Base-by-base conservation (phyloP, 2,888 invertebrate species). In the Spodoptera littoralis region DNA sequence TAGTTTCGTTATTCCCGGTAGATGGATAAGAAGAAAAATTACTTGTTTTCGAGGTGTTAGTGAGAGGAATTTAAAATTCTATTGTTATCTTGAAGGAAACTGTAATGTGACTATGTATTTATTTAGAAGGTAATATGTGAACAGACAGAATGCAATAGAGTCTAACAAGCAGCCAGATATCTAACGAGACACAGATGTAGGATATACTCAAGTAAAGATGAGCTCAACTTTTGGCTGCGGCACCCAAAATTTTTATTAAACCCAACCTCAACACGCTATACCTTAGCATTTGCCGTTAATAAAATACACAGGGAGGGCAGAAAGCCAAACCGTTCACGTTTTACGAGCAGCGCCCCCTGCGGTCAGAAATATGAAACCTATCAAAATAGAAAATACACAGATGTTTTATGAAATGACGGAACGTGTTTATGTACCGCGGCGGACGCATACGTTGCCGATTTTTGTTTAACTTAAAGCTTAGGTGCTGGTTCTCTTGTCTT, bases 361-460 rank as follows among this genome's bases (percentile, higher is more conserved):
- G 84, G 88, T 81, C 88, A 87, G 84, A 89, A 84, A 88, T 90
- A 90, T 91, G 87, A 86, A 89, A 90, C 88, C 87, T 89, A 87
- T 89, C 89, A 86, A 85, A 87, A 86, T 83, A 84, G 83, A 86
- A 85, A 84, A 85, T 79, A 84, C 83, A 80, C 81, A 81, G 82
- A 83, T 84, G 83, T 83, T 85, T 84, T 87, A 85, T 82, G 82
- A 81, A 87, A 87, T 89, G 85, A 85, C 86, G 86, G 79, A 73
- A 76, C 73, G 80, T 84, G 84, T 87, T 85, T 84, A 84, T 83
- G 79, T 77, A 80, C 78, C 77, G 79, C 64, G 63, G 65, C 56
- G 56, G 54, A 54, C 70, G 60, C 72, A 51, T 61, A 52, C 60
- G 52, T 27, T 57, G 47, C 53, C 46, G 55, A 53, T 75, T 76